A percentile compares a stretch with the other conserved stretches of the same genome.
phyloP scores from a whole-genome alignment of 2,113 vertebrate species.

The Notarius quadriscutis region DNA sequence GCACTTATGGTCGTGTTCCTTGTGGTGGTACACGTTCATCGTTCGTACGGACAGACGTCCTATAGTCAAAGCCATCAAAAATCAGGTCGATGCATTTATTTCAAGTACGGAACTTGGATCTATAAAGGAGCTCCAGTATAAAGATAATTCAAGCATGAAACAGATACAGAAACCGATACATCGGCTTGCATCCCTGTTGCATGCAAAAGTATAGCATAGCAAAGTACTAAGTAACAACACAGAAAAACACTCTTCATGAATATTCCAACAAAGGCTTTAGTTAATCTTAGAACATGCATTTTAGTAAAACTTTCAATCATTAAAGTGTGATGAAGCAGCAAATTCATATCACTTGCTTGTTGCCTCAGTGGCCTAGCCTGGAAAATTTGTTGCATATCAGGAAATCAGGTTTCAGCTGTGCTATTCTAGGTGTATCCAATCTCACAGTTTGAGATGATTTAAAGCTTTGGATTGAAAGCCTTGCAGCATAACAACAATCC shows the following conservation, averaged over 20 bases:
- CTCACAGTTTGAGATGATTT: neutral
- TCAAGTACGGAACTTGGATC: too few relatives aligned
- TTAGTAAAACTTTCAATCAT: neutral
- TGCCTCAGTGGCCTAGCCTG: neutral
- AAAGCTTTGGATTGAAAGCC: neutral
- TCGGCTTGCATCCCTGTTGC: neutral
- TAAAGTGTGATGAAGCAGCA: neutral
- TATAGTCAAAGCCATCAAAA: too few relatives aligned
- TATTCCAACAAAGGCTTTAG: neutral
- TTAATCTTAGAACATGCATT: neutral
- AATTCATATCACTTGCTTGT: neutral
- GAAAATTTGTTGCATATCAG: too few relatives aligned
- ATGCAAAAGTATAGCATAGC: neutral
- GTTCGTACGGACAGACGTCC: too few relatives aligned
- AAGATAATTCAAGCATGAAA: neutral
- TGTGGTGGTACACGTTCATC: too few relatives aligned
- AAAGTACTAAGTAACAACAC: neutral
- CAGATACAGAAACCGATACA: neutral
- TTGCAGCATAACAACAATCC: neutral
- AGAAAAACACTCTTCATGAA: neutral
- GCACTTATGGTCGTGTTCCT: too few relatives aligned
- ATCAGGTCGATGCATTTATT: too few relatives aligned
- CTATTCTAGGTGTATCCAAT: neutral
- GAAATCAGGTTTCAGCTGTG: constrained; percentile 7
- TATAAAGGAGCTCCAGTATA: neutral